These are phyloP conservation scores for Dryomyza anilis DNA, from an alignment of 2,888 invertebrate species.

Conservation along the genomic window DNA sequence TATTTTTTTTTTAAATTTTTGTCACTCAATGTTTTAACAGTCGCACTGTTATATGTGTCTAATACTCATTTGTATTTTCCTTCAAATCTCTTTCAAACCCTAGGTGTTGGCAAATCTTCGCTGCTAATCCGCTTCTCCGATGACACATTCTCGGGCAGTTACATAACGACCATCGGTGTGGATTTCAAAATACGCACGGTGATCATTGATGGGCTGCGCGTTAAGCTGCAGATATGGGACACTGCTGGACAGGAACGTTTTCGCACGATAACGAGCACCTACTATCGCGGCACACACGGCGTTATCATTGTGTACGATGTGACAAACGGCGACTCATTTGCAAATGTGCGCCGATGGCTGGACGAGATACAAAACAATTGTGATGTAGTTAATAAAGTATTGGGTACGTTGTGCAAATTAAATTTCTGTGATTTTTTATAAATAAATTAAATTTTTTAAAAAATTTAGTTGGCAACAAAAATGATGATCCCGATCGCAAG, in stretches of 20 bases:
- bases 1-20: no score
- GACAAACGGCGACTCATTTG: slow-evolving; percentile 97
- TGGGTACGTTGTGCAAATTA: slow-evolving; percentile 68
- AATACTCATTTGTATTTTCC: not conserved
- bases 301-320: slow-evolving; percentile 99
- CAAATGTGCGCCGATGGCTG: slow-evolving; percentile 98
- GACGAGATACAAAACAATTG: slow-evolving; percentile 99
- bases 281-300: slow-evolving; percentile 98
- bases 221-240: slow-evolving; percentile 98
- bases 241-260: slow-evolving; percentile 97
- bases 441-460: not conserved
- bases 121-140: slow-evolving; percentile 95
- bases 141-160: slow-evolving; percentile 96
- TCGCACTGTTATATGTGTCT: not conserved
- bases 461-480: slow-evolving; percentile 88
- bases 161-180: slow-evolving; percentile 99
- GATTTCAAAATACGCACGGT: slow-evolving; percentile 99
- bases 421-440: not conserved
- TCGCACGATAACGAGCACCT: slow-evolving; percentile 98
- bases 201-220: slow-evolving; percentile 85
- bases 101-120: slow-evolving; percentile 99
- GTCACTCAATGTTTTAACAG: not conserved
- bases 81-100: slow-evolving; percentile 31
- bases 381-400: slow-evolving; percentile 97
- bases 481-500: slow-evolving; percentile 92